Conservation (phyloP, 2,888 invertebrate species). For the Mycogona germanica region DNA sequence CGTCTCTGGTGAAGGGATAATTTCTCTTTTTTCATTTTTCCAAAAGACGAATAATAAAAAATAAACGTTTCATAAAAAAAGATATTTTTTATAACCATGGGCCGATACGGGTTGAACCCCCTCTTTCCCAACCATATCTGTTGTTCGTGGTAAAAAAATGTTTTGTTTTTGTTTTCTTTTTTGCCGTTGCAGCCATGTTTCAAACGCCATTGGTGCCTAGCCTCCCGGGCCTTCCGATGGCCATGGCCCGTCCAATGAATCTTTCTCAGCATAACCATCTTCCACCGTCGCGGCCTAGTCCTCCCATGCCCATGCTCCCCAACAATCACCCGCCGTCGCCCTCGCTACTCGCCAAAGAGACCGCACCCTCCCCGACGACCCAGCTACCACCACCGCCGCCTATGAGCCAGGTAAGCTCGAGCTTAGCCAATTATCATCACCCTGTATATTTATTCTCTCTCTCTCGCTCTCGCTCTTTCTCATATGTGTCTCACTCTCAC, state of each 20-base stretch:
- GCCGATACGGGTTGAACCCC: too few species aligned
- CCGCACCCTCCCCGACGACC: conserved; percentile 35
- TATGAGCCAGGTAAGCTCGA: conserved; percentile 23
- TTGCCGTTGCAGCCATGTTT: conserved; percentile 44
- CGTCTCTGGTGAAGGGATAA: too few species aligned
- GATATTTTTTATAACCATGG: too few species aligned
- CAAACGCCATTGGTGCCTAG: conserved; percentile 45
- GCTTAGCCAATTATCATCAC: too few species aligned
- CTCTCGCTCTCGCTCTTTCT: too few species aligned
- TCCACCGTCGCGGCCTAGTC: conserved; percentile 44
- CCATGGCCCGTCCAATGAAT: conserved; percentile 21
- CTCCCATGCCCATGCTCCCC: conserved; percentile 31
- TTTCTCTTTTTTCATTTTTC: too few species aligned
- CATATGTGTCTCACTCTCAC: too few species aligned
- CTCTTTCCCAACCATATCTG: neutral
- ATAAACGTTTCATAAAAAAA: too few species aligned
- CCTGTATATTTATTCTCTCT: neutral
- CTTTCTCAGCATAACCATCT: conserved; percentile 33
- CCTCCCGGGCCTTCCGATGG: conserved; percentile 25
- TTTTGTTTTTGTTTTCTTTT: conserved; percentile 6
- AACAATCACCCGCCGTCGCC: conserved; percentile 21
- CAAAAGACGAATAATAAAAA: too few species aligned
- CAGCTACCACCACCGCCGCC: conserved; percentile 10
- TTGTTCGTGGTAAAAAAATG: neutral
- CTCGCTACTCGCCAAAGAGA: conserved; percentile 18